Base-by-base conservation (phyloP, 2,113 vertebrate species). In the Hypomesus transpacificus region DNA sequence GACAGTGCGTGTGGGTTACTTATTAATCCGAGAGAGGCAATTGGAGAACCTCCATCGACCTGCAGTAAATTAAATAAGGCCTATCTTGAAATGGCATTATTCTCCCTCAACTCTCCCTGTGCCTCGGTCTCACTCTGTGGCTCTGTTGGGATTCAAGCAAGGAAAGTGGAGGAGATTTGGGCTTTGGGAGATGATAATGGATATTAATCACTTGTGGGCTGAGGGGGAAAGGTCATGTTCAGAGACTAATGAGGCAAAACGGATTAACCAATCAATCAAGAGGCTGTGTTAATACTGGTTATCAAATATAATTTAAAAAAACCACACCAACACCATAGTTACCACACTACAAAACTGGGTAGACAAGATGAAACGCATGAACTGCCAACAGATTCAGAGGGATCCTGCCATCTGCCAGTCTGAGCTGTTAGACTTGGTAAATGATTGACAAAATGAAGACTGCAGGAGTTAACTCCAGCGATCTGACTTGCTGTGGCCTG, bases 51-150 rank as follows among this genome's bases (percentile, higher is more conserved):
- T 91, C 87, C 87, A 91, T 92, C 87, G 88, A 91, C 90, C 91
- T 87, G 87, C 85, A 86, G 85, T 89, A 89, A 91, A 92, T 92
- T 90, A 91, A 91, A 92, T 91, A 91, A 92, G 87, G 89, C 87
- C 86, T 88, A 85, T 86, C 82, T 85, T 85, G 90, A 91, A 91
- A 90, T 88, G 86, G 87, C 85, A 90, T 92, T 89, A 90, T 90
- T 91, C 87, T 89, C 85, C 81, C 87, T 83, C 82, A 84, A 87
- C 85, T 84, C 77, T 84, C 82, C 80, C 79, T 83, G 69, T 80
- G 82, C 81, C 84, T 72, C 62, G 63, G 82, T 78, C 63, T 75
- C 79, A 77, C 66, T 70, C 59, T 79, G 65, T 77, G 75, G 68
- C 18, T 46, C 82, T 84, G 78, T 71, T 51, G 75, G 75, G 87